A percentile compares a stretch with the other conserved stretches of the same genome.
These are phyloP conservation scores for Eutolmus rufibarbis DNA, from an alignment of 2,888 invertebrate species.

Conservation along the genomic window DNA sequence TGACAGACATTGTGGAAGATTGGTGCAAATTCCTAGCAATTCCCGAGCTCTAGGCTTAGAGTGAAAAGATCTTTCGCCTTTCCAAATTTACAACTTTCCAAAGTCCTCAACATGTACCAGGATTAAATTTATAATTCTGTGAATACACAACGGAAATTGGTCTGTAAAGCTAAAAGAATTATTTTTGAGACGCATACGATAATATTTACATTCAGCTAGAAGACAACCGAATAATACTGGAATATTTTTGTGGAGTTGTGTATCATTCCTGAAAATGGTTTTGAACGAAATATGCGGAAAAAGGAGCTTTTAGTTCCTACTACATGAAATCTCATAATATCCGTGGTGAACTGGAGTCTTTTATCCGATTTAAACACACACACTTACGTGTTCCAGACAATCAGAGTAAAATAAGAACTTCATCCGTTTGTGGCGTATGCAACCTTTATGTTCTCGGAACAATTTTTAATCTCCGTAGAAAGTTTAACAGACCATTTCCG, in stretches of 20 bases:
- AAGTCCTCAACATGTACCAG: neutral
- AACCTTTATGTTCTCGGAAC: neutral
- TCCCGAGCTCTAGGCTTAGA: neutral
- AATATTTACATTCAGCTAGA: neutral
- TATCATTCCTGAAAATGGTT: neutral
- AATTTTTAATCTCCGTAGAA: neutral
- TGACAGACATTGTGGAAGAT: neutral
- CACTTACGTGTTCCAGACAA: neutral
- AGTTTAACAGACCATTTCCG: neutral
- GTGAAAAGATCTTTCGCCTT: neutral
- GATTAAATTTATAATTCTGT: neutral
- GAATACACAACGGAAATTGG: neutral
- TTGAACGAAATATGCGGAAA: neutral
- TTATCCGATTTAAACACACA: neutral
- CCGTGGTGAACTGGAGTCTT: neutral
- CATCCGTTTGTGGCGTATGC: neutral
- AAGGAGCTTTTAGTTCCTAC: neutral
- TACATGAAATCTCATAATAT: neutral
- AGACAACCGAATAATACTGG: neutral
- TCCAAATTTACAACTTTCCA: neutral
- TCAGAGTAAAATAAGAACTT: neutral
- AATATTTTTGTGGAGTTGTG: neutral
- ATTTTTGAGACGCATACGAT: neutral
- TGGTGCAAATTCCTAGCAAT: neutral
- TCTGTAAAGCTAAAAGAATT: neutral